A percentile compares a stretch with the other conserved stretches of the same genome.
These are phyloP conservation scores for Augochlorella aurata DNA, from an alignment of 2,888 invertebrate species.

Conservation along the genomic window DNA sequence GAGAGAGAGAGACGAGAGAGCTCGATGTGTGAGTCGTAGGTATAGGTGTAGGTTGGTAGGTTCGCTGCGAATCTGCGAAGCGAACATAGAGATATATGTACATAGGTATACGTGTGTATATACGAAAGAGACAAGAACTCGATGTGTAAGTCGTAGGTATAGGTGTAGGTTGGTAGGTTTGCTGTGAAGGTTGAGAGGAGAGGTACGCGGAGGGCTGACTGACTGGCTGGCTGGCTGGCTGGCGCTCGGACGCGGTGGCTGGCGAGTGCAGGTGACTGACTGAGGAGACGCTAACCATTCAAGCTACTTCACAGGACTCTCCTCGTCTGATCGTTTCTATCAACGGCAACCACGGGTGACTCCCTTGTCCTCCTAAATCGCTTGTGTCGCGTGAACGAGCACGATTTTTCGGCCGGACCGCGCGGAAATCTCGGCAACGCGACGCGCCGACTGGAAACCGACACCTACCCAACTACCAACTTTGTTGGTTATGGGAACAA, in stretches of 20 bases:
- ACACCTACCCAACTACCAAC: constrained; percentile 29
- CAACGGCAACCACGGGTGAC: constrained; percentile 25
- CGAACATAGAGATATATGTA: constrained; percentile 16
- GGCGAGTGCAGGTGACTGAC: constrained; percentile 73
- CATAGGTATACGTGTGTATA: background rate
- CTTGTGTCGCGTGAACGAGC: constrained; percentile 18
- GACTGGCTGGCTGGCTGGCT: constrained; percentile 59
- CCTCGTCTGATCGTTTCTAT: constrained; percentile 42
- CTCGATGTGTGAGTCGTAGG: constrained; percentile 48
- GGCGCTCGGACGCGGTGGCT: constrained; percentile 69
- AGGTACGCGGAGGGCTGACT: constrained; percentile 65
- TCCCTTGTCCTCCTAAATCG: constrained; percentile 18
- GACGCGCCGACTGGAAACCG: constrained; percentile 32
- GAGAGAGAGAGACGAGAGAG: background rate
- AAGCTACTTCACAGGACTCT: constrained; percentile 58
- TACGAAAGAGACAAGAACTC: constrained; percentile 31
- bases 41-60: constrained; percentile 70
- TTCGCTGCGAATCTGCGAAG: constrained; percentile 59
- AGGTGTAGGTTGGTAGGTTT: constrained; percentile 71
- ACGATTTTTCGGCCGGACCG: constrained; percentile 4
- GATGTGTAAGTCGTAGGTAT: constrained; percentile 55
- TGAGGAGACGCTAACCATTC: constrained; percentile 69
- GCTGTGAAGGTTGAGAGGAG: constrained; percentile 69
- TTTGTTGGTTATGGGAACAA: constrained; percentile 71
- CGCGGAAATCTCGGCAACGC: constrained; percentile 33